Base-by-base conservation (phyloP, 2,888 invertebrate genomes). In the Druceiella hillmani region DNA sequence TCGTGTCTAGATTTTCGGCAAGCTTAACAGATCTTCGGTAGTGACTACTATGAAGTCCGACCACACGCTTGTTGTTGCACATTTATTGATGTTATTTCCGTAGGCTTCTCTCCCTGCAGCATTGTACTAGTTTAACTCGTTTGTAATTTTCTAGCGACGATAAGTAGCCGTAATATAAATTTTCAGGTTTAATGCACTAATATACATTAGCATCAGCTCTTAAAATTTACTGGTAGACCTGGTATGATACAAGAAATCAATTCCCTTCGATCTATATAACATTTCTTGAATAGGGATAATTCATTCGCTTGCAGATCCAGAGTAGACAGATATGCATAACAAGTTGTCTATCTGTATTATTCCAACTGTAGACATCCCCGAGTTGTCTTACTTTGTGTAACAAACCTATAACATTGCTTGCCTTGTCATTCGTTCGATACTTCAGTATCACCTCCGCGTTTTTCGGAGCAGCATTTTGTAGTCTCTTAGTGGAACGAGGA, bases 281-380 rank as follows among this genome's bases (percentile, higher is more conserved):
- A 56, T 50, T 11, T 43, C 46, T 39, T 56, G 55, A n/a, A 56
- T 38, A 2, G 36, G 22, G 14, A 51, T 50, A 27, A 50, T 51
- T 51, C 52, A 52, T 2, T 40, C 28, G 22, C 49, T 38, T 2
- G 52, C 52, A 1, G 50, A 41, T 3, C 53, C 53, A 9, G 49
- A 40, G n/a, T 11, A 55, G 30, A 2, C 49, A 43, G 3, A 48
- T 14, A 41, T 50, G 50, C 50, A 53, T 50, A 1, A 43, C 6
- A 11, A 15, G 5, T 43, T 31, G 6, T 40, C 32, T 24, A 25
- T 29, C 32, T 15, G n/a, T n/a, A n/a, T n/a, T n/a, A n/a, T n/a
- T n/a, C n/a, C n/a, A n/a, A n/a, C n/a, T n/a, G n/a, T n/a, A n/a
- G n/a, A n/a, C n/a, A n/a, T n/a, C n/a, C n/a, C n/a, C n/a, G n/a